Evolutionary conservation across 2,888 invertebrate species (phyloP), one percentile per base, ranked within the genome.

Genomic region (Mystacides longicornis): DNA sequence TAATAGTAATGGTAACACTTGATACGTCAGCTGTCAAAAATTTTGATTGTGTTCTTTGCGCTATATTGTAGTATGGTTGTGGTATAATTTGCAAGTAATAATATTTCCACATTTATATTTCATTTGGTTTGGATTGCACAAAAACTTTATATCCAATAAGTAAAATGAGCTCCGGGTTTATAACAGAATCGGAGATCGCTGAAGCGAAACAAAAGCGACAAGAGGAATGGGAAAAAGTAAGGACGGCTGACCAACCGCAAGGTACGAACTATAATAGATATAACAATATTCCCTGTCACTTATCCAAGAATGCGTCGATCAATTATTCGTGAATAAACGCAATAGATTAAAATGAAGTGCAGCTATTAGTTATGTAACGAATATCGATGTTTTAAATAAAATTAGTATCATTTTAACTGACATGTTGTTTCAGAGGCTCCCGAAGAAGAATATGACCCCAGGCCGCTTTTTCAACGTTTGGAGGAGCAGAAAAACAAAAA

Each of bases 191-290:
- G 27, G 93, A 96, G 72, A 77, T 91, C 58, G 84, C 87, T 43
- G 94, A 94, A 66, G 84, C 85, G 33, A 81, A 89, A 51, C 80
- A 84, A 65, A 77, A 81, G 60, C 80, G 95, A 2, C 97, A 97
- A 70, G 93, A 93, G 69, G 95, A 97, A 82, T 97, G 97, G 97
- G 95, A 97, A 65, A 89, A 87, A 75, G 95, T 95, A 1, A 80
- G 98, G 62, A 87, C 87, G 56, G 87, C 91, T 23, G 91, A 93
- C 63, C 89, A 97, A 68, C 96, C 97, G 9, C 62, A 85, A 75
- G 92, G 95, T 95, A 76, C 68, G 48, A n/a, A n/a, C n/a, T n/a
- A n/a, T n/a, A n/a, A n/a, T n/a, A n/a, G n/a, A n/a, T n/a, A n/a
- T n/a, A n/a, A n/a, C n/a, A n/a, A n/a, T n/a, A n/a, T n/a, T n/a